Evolutionary conservation across 2,113 vertebrate species (phyloP), one percentile per base, ranked within the genome.

Genomic region (Apistogramma diplotaenia): DNA sequence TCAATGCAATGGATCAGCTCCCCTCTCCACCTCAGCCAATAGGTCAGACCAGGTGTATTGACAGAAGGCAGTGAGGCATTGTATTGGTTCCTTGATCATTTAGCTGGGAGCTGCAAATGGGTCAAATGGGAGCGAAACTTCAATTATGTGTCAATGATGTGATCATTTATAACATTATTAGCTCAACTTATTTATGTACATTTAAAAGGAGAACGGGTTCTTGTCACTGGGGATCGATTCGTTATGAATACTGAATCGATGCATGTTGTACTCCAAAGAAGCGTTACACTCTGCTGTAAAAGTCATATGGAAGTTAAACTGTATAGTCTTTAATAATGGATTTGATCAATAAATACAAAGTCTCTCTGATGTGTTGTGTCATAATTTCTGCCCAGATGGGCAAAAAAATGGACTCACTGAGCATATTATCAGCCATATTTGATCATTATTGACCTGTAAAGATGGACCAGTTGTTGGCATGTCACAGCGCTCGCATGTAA

Each of bases 41-140:
- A 87, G 86, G 93, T 92, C 91, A 88, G 71, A 65, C 60, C 83
- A 76, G 85, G 79, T 80, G 83, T 86, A 94, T 89, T 85, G 92
- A 92, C 82, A 67, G 82, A 72, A 60, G 65, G 70, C 76, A 81
- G 79, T 29, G 65, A 90, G 81, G 79, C 78, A 8, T 86, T 76
- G 76, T 90, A 89, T 94, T 84, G 87, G 90, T 83, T 90, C 82
- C 84, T 89, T 88, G 82, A 90, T 92, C 12, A 55, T 84, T 79
- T 82, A 80, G 84, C 80, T 74, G 78, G 85, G 74, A 61, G 57
- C 54, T 70, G 74, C 72, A 83, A 81, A 82, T 71, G 81, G 90
- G 87, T 88, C 88, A 87, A 82, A 73, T 57, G 9, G 3, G n/a
- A 79, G 86, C 76, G 89, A 76, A 91, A 83, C 88, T 83, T 89